These are phyloP conservation scores for Eulithis prunata DNA, from an alignment of 2,888 invertebrate genomes.

Conservation along the genomic window DNA sequence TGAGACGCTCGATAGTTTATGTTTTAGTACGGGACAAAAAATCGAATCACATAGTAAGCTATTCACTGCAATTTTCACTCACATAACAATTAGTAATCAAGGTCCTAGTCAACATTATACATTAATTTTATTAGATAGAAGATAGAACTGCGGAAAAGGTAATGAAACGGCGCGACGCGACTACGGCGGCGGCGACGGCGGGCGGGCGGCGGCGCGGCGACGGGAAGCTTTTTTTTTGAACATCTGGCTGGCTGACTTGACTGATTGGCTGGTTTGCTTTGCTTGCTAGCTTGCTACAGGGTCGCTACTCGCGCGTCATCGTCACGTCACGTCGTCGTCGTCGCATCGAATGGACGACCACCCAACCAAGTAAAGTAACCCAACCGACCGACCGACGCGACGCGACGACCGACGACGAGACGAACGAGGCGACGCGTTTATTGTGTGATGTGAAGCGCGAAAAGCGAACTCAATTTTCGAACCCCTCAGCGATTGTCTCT, in stretches of 20 bases:
- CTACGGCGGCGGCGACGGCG: too few species aligned
- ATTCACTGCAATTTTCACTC: slow-evolving; percentile 74
- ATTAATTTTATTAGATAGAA: slow-evolving; percentile 67
- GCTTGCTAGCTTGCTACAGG: slow-evolving; percentile 38
- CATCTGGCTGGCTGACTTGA: slow-evolving; percentile 71
- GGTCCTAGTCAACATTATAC: slow-evolving; percentile 78
- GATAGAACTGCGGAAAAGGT: slow-evolving; percentile 67
- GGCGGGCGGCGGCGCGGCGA: slow-evolving; percentile 45
- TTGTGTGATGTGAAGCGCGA: too few species aligned
- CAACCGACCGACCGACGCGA: too few species aligned
- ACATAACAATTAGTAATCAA: slow-evolving; percentile 65
- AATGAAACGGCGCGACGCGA: slow-evolving; percentile 60
- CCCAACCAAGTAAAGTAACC: too few species aligned
- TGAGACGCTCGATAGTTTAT: slow-evolving; percentile 77
- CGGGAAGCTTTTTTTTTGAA: slow-evolving; percentile 81
- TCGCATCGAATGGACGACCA: too few species aligned
- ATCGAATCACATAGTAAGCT: slow-evolving; percentile 71
- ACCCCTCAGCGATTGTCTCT: too few species aligned
- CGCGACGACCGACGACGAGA: too few species aligned
- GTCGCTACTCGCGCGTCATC: too few species aligned
- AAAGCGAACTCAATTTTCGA: too few species aligned
- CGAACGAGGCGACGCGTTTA: too few species aligned
- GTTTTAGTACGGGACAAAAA: slow-evolving; percentile 65
- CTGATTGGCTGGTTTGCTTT: neutral
- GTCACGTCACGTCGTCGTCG: too few species aligned